phyloP scores from a whole-genome alignment of 2,113 vertebrate species.

The Chlorocebus sabaeus region DNA sequence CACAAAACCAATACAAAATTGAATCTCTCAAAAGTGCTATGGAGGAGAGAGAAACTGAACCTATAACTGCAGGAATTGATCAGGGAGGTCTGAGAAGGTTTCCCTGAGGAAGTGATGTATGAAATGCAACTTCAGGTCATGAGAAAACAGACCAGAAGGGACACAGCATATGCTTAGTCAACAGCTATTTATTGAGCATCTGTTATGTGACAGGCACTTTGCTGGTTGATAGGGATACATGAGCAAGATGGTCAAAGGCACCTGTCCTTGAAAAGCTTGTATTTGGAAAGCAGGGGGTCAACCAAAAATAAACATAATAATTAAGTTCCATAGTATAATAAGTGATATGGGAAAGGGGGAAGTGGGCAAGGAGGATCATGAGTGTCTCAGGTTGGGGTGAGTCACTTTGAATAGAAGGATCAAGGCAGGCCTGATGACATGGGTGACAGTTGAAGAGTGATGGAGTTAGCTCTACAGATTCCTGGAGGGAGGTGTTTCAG shows the following conservation, averaged over 20 bases:
- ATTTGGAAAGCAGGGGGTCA: neutral
- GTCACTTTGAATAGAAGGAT: neutral
- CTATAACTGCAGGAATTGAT: neutral
- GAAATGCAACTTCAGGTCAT: neutral
- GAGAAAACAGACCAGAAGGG: neutral
- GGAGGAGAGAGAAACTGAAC: neutral
- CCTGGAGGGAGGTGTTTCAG: neutral
- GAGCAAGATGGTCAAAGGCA: neutral
- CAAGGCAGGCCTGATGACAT: neutral
- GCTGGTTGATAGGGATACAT: neutral
- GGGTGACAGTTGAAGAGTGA: neutral
- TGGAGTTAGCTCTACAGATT: neutral
- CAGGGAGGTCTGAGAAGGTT: neutral
- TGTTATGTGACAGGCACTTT: neutral
- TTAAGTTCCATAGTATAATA: neutral
- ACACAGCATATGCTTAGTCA: neutral
- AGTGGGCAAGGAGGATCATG: neutral
- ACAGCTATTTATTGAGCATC: neutral
- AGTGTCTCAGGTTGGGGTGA: no score
- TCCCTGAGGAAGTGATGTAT: neutral
- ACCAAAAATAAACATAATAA: neutral
- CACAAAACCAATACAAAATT: neutral
- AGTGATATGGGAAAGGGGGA: neutral
- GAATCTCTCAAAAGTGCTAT: neutral
- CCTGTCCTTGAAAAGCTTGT: neutral